Conservation (phyloP, 2,113 vertebrate genomes). For the Oncorhynchus tshawytscha region DNA sequence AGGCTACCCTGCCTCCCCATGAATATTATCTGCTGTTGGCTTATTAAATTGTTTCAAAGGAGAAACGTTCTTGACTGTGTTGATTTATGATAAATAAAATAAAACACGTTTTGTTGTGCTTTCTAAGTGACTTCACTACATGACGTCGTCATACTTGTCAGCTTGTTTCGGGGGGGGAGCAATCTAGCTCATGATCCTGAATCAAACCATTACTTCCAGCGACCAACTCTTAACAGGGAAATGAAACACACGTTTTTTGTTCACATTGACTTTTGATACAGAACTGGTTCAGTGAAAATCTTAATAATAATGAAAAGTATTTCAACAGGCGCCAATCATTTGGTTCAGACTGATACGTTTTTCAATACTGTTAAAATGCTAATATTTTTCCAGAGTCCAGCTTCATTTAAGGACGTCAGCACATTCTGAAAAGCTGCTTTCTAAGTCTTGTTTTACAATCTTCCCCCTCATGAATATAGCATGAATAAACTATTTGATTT, state of each 20-base stretch:
- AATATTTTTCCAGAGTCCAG: conserved; percentile 37
- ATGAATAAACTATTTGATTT: conserved; percentile 52
- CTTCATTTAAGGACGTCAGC: conserved; percentile 49
- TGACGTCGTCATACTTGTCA: not conserved
- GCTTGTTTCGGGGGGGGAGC: not conserved
- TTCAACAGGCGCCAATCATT: conserved; percentile 29
- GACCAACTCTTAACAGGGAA: not conserved
- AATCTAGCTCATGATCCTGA: not conserved
- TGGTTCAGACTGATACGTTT: conserved; percentile 41
- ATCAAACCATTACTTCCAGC: not conserved
- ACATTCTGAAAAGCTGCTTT: conserved; percentile 39
- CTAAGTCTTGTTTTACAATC: conserved; percentile 22
- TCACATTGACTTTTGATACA: conserved; percentile 11
- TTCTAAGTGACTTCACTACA: not conserved
- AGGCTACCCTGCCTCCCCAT: too few species aligned
- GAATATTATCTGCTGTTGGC: too few species aligned
- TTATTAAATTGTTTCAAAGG: conserved; percentile 3
- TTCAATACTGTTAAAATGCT: conserved; percentile 51
- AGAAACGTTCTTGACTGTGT: conserved; percentile 22
- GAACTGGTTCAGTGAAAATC: not conserved
- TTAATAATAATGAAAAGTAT: not conserved
- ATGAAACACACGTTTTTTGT: conserved; percentile 11
- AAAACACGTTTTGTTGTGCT: conserved; percentile 9
- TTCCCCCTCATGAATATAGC: conserved; percentile 33
- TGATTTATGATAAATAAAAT: conserved; percentile 35